phyloP scores from a whole-genome alignment of 2,888 invertebrate genomes.

The Auanema freiburgensis region DNA sequence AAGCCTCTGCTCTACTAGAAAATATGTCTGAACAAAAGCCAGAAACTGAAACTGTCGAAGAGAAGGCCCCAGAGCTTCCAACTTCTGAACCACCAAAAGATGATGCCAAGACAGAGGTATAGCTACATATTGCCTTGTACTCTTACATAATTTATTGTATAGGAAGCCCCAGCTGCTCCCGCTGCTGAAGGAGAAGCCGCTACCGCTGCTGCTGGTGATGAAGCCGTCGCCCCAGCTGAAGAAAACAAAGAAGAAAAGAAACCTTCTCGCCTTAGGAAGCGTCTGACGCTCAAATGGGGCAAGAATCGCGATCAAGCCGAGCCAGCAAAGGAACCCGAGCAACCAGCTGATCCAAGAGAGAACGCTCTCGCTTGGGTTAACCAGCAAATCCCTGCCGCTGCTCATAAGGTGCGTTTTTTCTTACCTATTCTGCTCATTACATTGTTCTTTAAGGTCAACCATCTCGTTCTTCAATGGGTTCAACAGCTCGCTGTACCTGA shows the following conservation, averaged over 20 bases:
- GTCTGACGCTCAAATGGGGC: slow-evolving; percentile 43
- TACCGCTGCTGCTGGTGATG: slow-evolving; percentile 16
- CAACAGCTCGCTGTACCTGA: slow-evolving; percentile 51
- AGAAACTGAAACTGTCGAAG: slow-evolving; percentile 23
- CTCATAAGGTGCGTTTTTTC: slow-evolving; percentile 49
- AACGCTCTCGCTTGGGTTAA: slow-evolving; percentile 57
- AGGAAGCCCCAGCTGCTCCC: slow-evolving; percentile 8
- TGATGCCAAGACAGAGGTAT: slow-evolving; percentile 22
- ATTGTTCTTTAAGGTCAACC: slow-evolving; percentile 49
- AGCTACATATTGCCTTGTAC: not conserved
- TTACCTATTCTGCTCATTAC: not conserved
- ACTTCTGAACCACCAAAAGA: slow-evolving; percentile 43
- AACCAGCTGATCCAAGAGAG: slow-evolving; percentile 54
- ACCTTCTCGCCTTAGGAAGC: slow-evolving; percentile 35
- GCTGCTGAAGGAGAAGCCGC: slow-evolving; percentile 8
- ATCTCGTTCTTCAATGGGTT: slow-evolving; percentile 54
- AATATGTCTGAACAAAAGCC: slow-evolving; percentile 22
- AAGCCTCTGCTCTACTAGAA: not conserved
- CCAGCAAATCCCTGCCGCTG: slow-evolving; percentile 57
- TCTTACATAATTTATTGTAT: not conserved
- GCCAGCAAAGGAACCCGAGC: slow-evolving; percentile 49
- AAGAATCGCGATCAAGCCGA: slow-evolving; percentile 44
- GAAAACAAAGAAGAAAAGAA: slow-evolving; percentile 31
- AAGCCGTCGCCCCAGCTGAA: slow-evolving; percentile 4
- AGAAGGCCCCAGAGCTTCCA: slow-evolving; percentile 38